Conservation (phyloP, 2,797 vertebrate species). For the Gephyroberyx darwinii region DNA sequence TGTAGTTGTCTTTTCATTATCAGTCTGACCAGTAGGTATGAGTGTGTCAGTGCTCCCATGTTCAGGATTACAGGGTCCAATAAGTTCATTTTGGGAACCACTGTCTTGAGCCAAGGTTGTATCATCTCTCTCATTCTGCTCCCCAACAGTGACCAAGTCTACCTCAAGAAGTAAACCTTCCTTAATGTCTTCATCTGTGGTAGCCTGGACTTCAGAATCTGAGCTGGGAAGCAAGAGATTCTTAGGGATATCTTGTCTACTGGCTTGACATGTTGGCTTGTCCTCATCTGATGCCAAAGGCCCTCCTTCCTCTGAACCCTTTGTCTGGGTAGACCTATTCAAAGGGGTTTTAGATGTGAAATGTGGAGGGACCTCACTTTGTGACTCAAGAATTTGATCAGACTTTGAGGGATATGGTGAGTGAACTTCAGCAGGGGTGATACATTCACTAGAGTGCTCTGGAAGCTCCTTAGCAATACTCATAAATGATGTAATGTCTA, state of each 20-base stretch:
- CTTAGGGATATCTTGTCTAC: constrained; percentile 4
- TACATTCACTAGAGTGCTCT: constrained; percentile 17
- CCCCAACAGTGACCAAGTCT: constrained; percentile 80
- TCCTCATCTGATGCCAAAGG: constrained; percentile 27
- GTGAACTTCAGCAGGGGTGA: constrained; percentile 15
- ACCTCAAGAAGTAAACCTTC: constrained; percentile 79
- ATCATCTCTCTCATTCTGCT: constrained; percentile 68
- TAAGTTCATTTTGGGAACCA: constrained; percentile 39
- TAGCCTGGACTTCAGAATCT: constrained; percentile 47
- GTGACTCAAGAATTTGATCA: constrained; percentile 5
- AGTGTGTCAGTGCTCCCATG: constrained; percentile 1
- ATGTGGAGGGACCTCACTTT: not conserved
- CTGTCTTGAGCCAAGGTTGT: constrained; percentile 24
- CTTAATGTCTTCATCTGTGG: constrained; percentile 75
- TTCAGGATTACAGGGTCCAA: constrained; percentile 17
- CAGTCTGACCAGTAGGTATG: constrained; percentile 13
- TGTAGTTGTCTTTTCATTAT: constrained; percentile 32
- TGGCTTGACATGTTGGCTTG: constrained; percentile 18
- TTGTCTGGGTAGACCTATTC: constrained; percentile 31
- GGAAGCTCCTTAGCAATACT: not conserved
- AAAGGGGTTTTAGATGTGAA: constrained; percentile 27
- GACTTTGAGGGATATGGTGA: constrained; percentile 21
- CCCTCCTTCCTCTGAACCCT: constrained; percentile 27
- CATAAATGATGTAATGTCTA: not conserved
- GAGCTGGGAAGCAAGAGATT: constrained; percentile 23